Conservation (phyloP, 2,113 vertebrate genomes). For the Microtus pennsylvanicus region DNA sequence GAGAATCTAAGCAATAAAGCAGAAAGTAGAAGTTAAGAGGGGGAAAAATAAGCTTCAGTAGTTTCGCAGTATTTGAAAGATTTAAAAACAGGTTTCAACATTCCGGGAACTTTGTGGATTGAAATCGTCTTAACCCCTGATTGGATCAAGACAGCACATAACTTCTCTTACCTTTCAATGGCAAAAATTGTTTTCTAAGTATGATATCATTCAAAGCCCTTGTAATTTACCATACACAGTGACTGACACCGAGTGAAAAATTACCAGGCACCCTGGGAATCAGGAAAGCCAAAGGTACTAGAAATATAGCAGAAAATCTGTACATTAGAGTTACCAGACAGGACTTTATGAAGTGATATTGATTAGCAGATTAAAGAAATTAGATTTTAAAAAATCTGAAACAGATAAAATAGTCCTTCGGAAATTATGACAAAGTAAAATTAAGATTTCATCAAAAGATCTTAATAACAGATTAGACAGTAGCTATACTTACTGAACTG, state of each 20-base stretch:
- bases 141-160: background rate
- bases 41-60: background rate
- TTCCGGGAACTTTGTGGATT: background rate
- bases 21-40: background rate
- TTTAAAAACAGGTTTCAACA: background rate
- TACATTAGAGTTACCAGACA: background rate
- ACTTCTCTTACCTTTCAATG: background rate
- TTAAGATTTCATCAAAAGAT: background rate
- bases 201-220: background rate
- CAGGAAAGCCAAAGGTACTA: background rate
- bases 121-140: background rate
- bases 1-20: background rate
- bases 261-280: background rate
- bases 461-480: background rate
- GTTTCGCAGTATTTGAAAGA: background rate
- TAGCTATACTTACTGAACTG: background rate
- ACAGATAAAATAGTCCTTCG: background rate
- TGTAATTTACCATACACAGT: background rate
- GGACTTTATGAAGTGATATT: conserved; percentile 35
- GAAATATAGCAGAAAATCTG: background rate
- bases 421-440: conserved; percentile 6
- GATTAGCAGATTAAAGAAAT: conserved; percentile 27
- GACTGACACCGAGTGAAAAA: conserved; percentile 18
- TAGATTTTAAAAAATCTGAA: background rate
- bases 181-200: background rate